These are phyloP conservation scores for Cygnus atratus DNA, from an alignment of 2,113 vertebrate species.

Conservation along the genomic window DNA sequence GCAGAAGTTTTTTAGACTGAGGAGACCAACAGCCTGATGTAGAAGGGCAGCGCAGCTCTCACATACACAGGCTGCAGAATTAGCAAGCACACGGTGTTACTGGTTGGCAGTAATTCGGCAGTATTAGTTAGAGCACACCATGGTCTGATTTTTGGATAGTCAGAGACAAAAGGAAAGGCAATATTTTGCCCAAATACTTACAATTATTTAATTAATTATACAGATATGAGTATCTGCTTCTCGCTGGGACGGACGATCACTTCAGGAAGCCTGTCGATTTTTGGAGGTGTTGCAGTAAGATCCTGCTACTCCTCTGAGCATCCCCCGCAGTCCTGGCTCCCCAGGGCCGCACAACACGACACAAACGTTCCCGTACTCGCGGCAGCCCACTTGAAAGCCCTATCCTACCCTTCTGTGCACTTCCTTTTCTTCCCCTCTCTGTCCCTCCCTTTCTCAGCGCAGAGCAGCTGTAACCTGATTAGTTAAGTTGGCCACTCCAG, in stretches of 20 bases:
- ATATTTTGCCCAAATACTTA: neutral
- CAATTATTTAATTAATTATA: neutral
- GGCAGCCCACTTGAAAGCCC: neutral
- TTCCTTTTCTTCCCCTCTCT: neutral
- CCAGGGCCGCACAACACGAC: neutral
- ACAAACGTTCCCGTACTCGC: neutral
- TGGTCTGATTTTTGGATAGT: neutral
- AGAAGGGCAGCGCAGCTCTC: neutral
- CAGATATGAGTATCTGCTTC: rapidly evolving
- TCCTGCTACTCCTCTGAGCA: rapidly evolving
- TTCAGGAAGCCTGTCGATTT: neutral
- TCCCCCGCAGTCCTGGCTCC: rapidly evolving
- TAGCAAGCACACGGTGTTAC: neutral
- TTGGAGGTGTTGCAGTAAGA: neutral
- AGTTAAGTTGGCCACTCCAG: neutral
- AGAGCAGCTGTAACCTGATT: neutral
- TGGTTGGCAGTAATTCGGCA: neutral
- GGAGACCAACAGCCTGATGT: neutral
- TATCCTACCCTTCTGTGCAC: rapidly evolving
- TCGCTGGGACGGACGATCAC: neutral
- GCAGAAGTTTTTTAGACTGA: neutral
- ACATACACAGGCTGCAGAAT: neutral
- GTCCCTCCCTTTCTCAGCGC: neutral
- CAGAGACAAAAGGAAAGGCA: neutral
- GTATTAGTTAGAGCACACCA: neutral